phyloP scores from a whole-genome alignment of 2,888 invertebrate species.

The Caprella mutica region DNA sequence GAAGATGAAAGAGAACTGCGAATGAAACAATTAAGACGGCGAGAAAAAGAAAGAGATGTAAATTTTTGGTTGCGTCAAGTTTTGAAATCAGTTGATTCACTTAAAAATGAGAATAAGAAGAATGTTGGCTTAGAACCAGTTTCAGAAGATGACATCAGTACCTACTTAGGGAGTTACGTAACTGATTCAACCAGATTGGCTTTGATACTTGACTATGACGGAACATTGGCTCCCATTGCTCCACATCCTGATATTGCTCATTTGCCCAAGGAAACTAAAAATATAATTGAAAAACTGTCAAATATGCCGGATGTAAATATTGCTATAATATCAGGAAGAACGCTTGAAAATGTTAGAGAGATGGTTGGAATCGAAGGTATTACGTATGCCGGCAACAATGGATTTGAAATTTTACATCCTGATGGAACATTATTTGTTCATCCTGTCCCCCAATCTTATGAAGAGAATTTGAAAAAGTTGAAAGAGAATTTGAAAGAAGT shows the following conservation, averaged over 20 bases:
- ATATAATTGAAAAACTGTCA: constrained; percentile 40
- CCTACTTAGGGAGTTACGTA: constrained; percentile 39
- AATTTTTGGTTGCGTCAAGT: constrained; percentile 42
- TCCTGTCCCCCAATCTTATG: constrained; percentile 42
- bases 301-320: constrained; percentile 42
- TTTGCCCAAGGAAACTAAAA: constrained; percentile 41
- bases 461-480: constrained; percentile 39
- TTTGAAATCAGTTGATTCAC: constrained; percentile 35
- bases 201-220: constrained; percentile 44
- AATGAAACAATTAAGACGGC: constrained; percentile 42
- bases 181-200: constrained; percentile 40
- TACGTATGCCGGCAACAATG: constrained; percentile 44
- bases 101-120: constrained; percentile 14
- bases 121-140: constrained; percentile 55
- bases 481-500: constrained; percentile 54
- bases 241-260: constrained; percentile 42
- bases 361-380: constrained; percentile 42
- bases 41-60: constrained; percentile 42
- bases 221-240: constrained; percentile 43
- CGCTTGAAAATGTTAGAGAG: constrained; percentile 40
- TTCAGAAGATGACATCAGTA: constrained; percentile 41
- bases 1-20: constrained; percentile 41
- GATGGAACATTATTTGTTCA: constrained; percentile 43
- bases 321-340: constrained; percentile 43
- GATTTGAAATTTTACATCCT: constrained; percentile 43